These are phyloP conservation scores for Tragopan temminckii DNA, from an alignment of 2,797 vertebrate genomes.

Conservation along the genomic window DNA sequence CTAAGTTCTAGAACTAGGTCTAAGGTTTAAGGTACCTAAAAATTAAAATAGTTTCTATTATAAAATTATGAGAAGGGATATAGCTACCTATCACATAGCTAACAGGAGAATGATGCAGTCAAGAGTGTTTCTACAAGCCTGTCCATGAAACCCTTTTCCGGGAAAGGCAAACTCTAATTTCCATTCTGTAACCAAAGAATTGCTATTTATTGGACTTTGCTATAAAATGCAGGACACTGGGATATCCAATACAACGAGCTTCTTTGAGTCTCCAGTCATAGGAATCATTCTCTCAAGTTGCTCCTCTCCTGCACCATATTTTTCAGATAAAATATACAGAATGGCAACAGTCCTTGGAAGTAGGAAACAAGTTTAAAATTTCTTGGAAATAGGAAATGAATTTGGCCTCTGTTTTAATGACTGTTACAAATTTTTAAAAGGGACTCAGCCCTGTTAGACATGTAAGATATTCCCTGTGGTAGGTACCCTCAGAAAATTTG, in stretches of 20 bases:
- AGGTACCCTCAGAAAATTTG: not conserved
- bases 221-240: not conserved
- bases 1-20: not conserved
- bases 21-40: not conserved
- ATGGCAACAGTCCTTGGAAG: not conserved
- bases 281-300: not conserved
- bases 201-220: accelerated
- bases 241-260: not conserved
- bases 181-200: not conserved
- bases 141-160: not conserved
- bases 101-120: not conserved
- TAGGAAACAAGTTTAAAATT: not conserved
- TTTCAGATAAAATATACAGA: not conserved
- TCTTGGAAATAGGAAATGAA: not conserved
- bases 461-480: not conserved
- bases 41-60: not conserved
- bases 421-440: not conserved
- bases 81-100: not conserved
- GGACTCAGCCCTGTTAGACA: not conserved
- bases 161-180: not conserved
- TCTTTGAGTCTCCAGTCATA: not conserved
- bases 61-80: not conserved
- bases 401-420: not conserved
- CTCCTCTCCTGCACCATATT: not conserved
- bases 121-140: not conserved